A percentile compares a stretch with the other conserved stretches of the same genome.
Evolutionary conservation across 1,140 invertebrate genomes (phyloP).

Genomic region (Berghia stephanieae): DNA sequence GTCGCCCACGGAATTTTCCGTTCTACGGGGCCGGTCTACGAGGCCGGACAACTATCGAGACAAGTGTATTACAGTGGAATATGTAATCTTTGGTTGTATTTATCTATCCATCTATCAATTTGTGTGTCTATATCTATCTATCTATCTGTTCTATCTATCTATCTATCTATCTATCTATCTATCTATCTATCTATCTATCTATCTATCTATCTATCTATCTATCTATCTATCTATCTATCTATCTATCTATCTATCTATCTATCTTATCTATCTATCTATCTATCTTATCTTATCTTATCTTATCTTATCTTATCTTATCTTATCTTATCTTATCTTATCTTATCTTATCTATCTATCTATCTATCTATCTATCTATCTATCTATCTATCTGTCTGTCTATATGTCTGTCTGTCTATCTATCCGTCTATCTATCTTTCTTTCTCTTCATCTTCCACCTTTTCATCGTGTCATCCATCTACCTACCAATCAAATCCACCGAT

Average conservation of each 20-base stretch:
- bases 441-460: not conserved
- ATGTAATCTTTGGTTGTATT: no score
- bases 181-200: not conserved
- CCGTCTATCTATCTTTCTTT: not conserved
- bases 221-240: not conserved
- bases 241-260: no score
- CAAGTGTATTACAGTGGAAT: no score
- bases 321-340: not conserved
- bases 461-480: not conserved
- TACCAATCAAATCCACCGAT: not conserved
- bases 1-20: no score
- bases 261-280: not conserved
- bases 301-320: not conserved
- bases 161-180: not conserved
- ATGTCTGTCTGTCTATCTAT: not conserved
- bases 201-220: not conserved
- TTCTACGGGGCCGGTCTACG: no score
- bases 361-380: not conserved
- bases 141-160: not conserved
- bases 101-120: no score
- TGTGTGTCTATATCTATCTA: no score
- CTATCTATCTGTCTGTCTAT: not conserved
- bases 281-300: not conserved
- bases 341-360: not conserved
- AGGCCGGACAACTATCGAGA: no score